A percentile compares a stretch with the other conserved stretches of the same genome.
Conservation (phyloP, 2,113 vertebrate species). For the Bettongia penicillata region DNA sequence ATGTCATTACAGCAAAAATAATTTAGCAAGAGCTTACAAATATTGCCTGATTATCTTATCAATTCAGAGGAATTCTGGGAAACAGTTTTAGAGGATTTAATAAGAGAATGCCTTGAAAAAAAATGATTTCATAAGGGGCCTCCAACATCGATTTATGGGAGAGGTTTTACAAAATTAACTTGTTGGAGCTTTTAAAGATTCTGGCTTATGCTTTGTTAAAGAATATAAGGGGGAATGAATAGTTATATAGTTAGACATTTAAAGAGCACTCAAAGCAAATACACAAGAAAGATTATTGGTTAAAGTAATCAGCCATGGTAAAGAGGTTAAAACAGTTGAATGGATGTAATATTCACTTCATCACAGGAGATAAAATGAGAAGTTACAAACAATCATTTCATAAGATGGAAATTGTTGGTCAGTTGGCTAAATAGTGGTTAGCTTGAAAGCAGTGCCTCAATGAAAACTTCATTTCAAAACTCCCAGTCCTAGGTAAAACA, state of each 20-base stretch:
- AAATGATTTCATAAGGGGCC: constrained; percentile 49
- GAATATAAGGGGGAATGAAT: not conserved
- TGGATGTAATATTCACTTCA: not conserved
- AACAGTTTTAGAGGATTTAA: constrained; percentile 56
- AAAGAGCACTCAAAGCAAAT: constrained; percentile 30
- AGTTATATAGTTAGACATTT: constrained; percentile 10
- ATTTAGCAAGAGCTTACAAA: constrained; percentile 54
- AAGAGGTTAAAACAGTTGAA: not conserved
- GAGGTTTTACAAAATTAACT: constrained; percentile 37
- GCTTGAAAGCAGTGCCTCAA: constrained; percentile 4
- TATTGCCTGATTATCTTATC: constrained; percentile 48
- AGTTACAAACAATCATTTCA: constrained; percentile 1
- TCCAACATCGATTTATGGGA: constrained; percentile 17
- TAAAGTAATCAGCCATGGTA: constrained; percentile 55
- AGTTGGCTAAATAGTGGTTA: not conserved
- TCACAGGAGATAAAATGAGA: not conserved
- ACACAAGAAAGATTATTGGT: constrained; percentile 44
- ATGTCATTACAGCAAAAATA: constrained; percentile 36
- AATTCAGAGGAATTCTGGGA: constrained; percentile 51
- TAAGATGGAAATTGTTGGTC: not conserved
- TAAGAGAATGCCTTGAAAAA: constrained; percentile 38
- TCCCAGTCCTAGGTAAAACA: not conserved
- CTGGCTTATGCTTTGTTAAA: not conserved
- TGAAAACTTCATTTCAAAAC: constrained; percentile 35
- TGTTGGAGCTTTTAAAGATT: not conserved